These are phyloP conservation scores for Eilema caniola DNA, from an alignment of 2,888 invertebrate genomes.

Conservation along the genomic window DNA sequence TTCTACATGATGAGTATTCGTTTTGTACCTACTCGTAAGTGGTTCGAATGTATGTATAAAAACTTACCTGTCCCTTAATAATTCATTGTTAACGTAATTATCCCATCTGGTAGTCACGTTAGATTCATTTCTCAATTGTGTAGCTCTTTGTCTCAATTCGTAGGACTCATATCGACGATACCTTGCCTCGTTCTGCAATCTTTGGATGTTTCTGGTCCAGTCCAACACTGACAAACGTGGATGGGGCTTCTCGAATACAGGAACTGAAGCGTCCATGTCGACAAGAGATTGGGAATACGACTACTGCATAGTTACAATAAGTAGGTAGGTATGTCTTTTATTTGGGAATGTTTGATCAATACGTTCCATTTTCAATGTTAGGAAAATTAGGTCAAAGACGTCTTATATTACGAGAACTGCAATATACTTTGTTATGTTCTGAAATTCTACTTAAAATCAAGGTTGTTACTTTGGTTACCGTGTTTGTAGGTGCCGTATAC, in stretches of 20 bases:
- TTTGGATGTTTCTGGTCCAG: slow-evolving; percentile 92
- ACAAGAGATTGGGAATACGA: not conserved
- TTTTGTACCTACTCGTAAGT: not conserved
- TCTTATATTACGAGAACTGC: no score
- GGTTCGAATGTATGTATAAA: not conserved
- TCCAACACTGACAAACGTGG: slow-evolving; percentile 90
- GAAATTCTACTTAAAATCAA: not conserved
- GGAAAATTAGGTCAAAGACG: slow-evolving; percentile 10
- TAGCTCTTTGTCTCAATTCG: slow-evolving; percentile 89
- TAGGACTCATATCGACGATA: slow-evolving; percentile 89
- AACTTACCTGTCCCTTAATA: slow-evolving; percentile 89
- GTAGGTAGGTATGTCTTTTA: no score
- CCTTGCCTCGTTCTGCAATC: slow-evolving; percentile 90
- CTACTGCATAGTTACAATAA: not conserved
- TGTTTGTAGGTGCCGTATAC: not conserved
- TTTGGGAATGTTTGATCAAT: slow-evolving; percentile 26
- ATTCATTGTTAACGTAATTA: slow-evolving; percentile 91
- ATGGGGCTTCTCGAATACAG: slow-evolving; percentile 89
- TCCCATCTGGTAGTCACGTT: slow-evolving; percentile 92
- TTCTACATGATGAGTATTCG: not conserved
- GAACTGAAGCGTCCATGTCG: slow-evolving; percentile 78
- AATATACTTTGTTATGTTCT: not conserved
- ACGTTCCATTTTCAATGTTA: not conserved
- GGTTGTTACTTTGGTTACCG: not conserved
- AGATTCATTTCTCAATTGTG: slow-evolving; percentile 91